Base-by-base conservation (phyloP, 2,113 vertebrate genomes). In the Pollachius pollachius region DNA sequence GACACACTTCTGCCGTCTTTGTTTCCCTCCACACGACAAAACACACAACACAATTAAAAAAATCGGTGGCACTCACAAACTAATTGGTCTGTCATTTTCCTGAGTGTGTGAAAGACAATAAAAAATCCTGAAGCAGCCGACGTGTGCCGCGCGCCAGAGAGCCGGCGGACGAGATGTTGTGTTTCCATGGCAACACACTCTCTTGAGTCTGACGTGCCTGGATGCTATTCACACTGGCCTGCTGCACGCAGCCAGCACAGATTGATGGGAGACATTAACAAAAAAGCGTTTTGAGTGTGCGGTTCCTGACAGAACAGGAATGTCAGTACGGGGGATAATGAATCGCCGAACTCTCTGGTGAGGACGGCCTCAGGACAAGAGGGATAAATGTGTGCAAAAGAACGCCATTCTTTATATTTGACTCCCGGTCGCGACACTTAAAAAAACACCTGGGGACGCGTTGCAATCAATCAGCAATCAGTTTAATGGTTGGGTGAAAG, bases 391-490 rank as follows among this genome's bases (percentile, higher is more conserved):
- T 63, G 41, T 61, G 7, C 41, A 13, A 9, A 16, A 13, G 4
- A 41, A 52, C 78, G 74, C 15, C 48, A 3, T 23, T 12, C 16
- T 62, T 61, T 15, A 68, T 69, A 70, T 52, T 17, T 18, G 80
- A 68, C 62, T 67, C 30, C 57, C 65, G 72, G 73, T 62, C 78
- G 68, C 73, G 69, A 75, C 52, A 84, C 73, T 62, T 34, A 80
- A 52, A 34, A 30, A 34, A 34, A 17, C 27, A 62, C 72, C 79
- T 66, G 41, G 66, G 78, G 73, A 58, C 5, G 57, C 25, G 65
- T 59, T 30, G 41, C 72, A 58, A 21, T 68, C 62, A 79, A 71
- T 16, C 0, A n/a, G 37, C 62, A 80, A 71, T 16, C 0, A n/a
- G 30, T 73, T 71, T 70, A 72, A 74, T 71, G 67, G 61, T 75